A percentile compares a stretch with the other conserved stretches of the same genome.
phyloP scores from a whole-genome alignment of 2,888 invertebrate species.

The Amitus sp. region DNA sequence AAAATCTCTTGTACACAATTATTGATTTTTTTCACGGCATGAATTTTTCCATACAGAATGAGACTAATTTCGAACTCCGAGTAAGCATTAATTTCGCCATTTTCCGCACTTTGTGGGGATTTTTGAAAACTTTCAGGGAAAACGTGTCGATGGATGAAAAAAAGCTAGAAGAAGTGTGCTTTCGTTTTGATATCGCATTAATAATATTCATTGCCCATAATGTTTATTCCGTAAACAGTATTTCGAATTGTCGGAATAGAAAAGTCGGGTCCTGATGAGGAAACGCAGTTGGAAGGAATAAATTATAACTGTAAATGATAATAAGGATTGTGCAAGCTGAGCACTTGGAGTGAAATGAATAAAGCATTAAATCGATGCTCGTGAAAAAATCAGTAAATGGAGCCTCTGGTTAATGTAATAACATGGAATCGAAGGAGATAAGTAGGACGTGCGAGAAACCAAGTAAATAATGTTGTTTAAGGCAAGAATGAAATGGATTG shows the following conservation, averaged over 20 bases:
- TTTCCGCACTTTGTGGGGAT: too few relatives aligned
- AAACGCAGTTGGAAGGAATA: background rate
- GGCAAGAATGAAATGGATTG: constrained; percentile 31
- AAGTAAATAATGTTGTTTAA: constrained; percentile 37
- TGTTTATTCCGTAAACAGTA: too few relatives aligned
- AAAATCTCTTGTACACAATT: too few relatives aligned
- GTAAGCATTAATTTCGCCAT: too few relatives aligned
- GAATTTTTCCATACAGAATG: too few relatives aligned
- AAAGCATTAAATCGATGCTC: background rate
- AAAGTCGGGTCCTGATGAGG: background rate
- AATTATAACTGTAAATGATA: background rate
- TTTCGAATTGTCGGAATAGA: background rate
- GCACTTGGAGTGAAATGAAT: background rate
- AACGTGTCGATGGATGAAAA: too few relatives aligned
- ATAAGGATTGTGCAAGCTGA: background rate
- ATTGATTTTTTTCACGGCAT: too few relatives aligned
- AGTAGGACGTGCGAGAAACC: constrained; percentile 31
- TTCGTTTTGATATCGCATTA: too few relatives aligned
- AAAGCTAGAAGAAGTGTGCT: too few relatives aligned
- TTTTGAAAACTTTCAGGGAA: too few relatives aligned
- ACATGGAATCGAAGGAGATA: constrained; percentile 24
- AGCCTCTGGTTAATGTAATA: constrained; percentile 12
- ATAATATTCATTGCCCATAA: too few relatives aligned
- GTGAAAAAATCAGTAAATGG: background rate
- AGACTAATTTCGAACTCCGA: too few relatives aligned